Percentiles rank a stretch among this genome's conserved stretches.
These are phyloP conservation scores for Erithacus rubecula DNA, from an alignment of 2,797 vertebrate genomes.

Conservation along the genomic window DNA sequence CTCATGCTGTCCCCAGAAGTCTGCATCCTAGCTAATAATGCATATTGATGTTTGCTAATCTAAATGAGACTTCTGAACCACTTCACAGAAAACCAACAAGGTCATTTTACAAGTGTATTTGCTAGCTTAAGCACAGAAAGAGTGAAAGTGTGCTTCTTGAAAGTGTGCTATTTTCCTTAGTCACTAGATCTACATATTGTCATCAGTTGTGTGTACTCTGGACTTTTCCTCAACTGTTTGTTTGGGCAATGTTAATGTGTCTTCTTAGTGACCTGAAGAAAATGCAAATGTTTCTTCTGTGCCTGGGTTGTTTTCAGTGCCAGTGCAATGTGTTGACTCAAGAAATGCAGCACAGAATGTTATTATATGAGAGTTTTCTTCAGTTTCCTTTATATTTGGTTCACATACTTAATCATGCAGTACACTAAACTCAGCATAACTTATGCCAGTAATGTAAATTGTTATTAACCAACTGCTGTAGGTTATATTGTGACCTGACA, in stretches of 20 bases:
- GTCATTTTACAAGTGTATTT: background rate
- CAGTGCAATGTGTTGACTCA: background rate
- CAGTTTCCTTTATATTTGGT: background rate
- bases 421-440: background rate
- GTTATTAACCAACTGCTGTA: background rate
- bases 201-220: background rate
- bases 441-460: background rate
- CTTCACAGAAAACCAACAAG: background rate
- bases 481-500: background rate
- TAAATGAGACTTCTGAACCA: background rate
- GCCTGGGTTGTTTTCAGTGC: background rate
- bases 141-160: background rate
- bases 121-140: background rate
- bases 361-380: background rate
- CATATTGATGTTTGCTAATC: background rate
- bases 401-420: background rate
- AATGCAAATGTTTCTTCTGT: background rate
- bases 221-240: background rate
- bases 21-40: background rate
- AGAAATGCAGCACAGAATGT: background rate
- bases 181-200: background rate
- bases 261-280: background rate
- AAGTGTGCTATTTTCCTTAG: background rate
- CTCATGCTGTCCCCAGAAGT: background rate
- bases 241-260: background rate